Evolutionary conservation across 2,797 vertebrate genomes (phyloP).

Genomic region (Notolepis coatsorum): DNA sequence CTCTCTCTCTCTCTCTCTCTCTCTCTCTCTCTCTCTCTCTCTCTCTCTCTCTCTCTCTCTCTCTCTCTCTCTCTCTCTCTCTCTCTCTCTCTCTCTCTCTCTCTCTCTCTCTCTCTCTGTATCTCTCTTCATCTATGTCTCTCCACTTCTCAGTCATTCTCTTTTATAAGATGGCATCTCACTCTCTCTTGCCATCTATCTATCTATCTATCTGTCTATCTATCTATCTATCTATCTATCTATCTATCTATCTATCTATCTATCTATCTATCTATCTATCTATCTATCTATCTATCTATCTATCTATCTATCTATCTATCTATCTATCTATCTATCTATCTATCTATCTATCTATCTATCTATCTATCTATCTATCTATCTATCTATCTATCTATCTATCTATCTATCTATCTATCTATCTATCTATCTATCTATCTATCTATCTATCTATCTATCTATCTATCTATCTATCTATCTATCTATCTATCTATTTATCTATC

Average conservation of each 20-base stretch:
- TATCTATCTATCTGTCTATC: too few species aligned
- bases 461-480: too few species aligned
- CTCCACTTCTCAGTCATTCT: too few species aligned
- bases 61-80: background rate
- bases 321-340: background rate
- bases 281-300: background rate
- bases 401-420: too few species aligned
- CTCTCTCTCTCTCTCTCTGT: background rate
- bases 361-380: background rate
- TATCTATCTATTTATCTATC: background rate
- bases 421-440: too few species aligned
- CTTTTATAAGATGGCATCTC: too few species aligned
- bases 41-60: too few species aligned
- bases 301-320: background rate
- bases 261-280: background rate
- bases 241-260: background rate
- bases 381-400: background rate
- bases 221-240: too few species aligned
- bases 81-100: background rate
- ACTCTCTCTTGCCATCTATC: background rate
- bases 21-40: too few species aligned
- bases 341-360: background rate
- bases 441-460: too few species aligned
- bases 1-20: background rate
- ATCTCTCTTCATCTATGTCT: background rate